Conservation (phyloP, 2,113 vertebrate species). For the Glareola pratincola region DNA sequence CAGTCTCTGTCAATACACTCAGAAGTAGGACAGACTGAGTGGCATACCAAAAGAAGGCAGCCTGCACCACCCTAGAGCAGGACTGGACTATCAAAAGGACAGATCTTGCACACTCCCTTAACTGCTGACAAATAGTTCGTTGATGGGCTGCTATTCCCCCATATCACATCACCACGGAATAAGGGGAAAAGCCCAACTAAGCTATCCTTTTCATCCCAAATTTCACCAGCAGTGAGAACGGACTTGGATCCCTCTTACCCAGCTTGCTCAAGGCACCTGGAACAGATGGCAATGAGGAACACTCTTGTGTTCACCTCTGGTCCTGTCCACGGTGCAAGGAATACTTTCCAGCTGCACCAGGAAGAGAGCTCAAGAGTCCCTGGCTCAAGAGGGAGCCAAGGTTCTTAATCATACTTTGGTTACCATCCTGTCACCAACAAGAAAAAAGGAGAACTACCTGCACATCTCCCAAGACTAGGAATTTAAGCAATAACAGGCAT, state of each 20-base stretch:
- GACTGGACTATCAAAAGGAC: neutral
- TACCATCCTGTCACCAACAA: neutral
- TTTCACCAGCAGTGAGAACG: neutral
- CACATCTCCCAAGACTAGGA: neutral
- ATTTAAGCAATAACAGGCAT: neutral
- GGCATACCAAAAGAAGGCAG: accelerated
- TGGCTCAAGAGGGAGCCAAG: neutral
- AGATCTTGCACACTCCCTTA: neutral
- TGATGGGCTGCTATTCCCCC: neutral
- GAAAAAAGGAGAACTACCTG: neutral
- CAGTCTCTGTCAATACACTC: neutral
- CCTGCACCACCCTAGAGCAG: neutral
- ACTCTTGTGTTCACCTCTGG: neutral
- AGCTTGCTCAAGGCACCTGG: neutral
- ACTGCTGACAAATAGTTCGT: neutral
- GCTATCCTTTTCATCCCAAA: neutral
- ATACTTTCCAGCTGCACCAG: neutral
- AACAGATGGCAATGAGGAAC: neutral
- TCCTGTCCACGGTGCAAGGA: neutral
- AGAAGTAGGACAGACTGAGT: neutral
- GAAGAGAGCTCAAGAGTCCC: neutral
- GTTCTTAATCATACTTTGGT: neutral
- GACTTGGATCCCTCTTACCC: neutral
- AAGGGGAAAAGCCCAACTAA: neutral
- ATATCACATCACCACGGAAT: accelerated